These are phyloP conservation scores for Bicyclus anynana DNA, from an alignment of 1,140 invertebrate genomes.

Conservation along the genomic window DNA sequence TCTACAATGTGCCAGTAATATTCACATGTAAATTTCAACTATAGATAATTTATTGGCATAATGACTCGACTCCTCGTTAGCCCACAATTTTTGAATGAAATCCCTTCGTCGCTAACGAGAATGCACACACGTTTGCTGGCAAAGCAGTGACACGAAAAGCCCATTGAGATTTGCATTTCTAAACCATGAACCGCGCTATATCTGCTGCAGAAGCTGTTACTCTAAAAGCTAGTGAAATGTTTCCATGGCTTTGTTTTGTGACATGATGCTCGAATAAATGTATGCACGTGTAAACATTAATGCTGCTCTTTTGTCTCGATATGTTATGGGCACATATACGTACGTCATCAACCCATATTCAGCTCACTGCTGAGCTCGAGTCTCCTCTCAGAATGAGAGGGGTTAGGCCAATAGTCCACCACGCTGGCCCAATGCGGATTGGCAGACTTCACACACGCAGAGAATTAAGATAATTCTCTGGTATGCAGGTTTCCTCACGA, in stretches of 20 bases:
- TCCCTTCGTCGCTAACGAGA: background rate
- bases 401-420: no score
- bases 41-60: no score
- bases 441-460: no score
- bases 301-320: background rate
- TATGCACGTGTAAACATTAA: background rate
- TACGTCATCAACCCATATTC: no score
- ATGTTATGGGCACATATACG: background rate
- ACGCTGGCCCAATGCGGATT: no score
- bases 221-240: background rate
- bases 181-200: conserved; percentile 10
- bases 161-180: conserved; percentile 14
- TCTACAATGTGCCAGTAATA: no score
- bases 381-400: no score
- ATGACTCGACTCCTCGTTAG: background rate
- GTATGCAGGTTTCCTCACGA: no score
- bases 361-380: no score
- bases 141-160: conserved; percentile 9
- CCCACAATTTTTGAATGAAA: no score
- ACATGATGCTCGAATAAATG: background rate
- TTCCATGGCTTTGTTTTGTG: background rate
- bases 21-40: no score
- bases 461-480: no score
- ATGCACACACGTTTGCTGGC: background rate
- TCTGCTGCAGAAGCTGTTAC: conserved; percentile 7